A percentile compares a stretch with the other conserved stretches of the same genome.
Conservation (phyloP, 1,140 invertebrate genomes). For the Agraylea sexmaculata region DNA sequence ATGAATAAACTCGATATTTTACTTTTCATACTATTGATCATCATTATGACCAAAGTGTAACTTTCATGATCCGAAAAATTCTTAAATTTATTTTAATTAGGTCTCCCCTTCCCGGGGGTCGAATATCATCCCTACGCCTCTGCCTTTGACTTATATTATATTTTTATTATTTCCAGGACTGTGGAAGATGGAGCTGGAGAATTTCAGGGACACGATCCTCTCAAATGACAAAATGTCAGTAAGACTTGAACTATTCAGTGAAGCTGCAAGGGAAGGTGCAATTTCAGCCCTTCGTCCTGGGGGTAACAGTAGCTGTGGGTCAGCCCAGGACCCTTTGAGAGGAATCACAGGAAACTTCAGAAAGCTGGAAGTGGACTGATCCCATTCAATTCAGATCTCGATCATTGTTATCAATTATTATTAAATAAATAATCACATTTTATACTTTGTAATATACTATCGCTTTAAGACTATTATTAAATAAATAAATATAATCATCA, state of each 20-base stretch:
- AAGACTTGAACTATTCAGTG: constrained; percentile 49
- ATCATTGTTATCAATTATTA: neutral
- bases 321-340: constrained; percentile 46
- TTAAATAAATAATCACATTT: neutral
- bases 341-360: constrained; percentile 65
- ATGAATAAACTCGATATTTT: no score
- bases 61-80: no score
- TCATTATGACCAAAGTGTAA: no score
- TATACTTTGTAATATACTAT: neutral
- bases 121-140: no score
- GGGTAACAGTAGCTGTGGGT: constrained; percentile 37
- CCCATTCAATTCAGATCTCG: no score
- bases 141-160: no score
- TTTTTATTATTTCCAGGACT: constrained; percentile 41
- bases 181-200: constrained; percentile 53
- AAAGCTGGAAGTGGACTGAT: constrained; percentile 64
- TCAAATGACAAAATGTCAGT: constrained; percentile 52
- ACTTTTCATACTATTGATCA: no score
- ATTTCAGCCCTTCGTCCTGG: constrained; percentile 48
- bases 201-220: constrained; percentile 42
- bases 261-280: constrained; percentile 55
- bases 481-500: no score
- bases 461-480: neutral
- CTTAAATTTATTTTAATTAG: no score
- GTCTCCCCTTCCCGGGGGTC: no score